These are phyloP conservation scores for Heliconius ethilla DNA, from an alignment of 2,888 invertebrate genomes.

Conservation along the genomic window DNA sequence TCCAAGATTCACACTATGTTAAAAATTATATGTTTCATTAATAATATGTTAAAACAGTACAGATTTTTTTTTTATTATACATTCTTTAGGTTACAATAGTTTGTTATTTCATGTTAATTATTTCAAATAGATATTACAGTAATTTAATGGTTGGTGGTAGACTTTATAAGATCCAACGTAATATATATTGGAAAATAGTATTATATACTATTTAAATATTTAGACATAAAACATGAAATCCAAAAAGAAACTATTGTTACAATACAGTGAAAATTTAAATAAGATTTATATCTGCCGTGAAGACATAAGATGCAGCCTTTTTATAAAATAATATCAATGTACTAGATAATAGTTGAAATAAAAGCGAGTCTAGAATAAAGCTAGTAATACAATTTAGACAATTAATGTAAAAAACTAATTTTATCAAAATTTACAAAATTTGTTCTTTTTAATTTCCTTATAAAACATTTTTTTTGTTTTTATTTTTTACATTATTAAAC, in stretches of 20 bases:
- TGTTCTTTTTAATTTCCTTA: not conserved
- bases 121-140: not conserved
- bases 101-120: not conserved
- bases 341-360: not conserved
- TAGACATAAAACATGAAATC: constrained; percentile 3
- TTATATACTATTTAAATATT: not conserved
- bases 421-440: not conserved
- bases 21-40: too few relatives aligned
- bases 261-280: not conserved
- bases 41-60: too few relatives aligned
- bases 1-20: too few relatives aligned
- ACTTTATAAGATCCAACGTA: not conserved
- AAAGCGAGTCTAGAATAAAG: constrained; percentile 5
- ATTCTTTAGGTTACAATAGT: not conserved
- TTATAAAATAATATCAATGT: not conserved
- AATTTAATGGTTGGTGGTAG: constrained; percentile 15
- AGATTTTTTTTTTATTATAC: too few relatives aligned
- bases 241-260: not conserved
- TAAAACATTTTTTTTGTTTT: constrained; percentile 5
- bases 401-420: not conserved
- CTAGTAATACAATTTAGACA: not conserved
- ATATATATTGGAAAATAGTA: not conserved
- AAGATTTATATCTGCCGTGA: not conserved
- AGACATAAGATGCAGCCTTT: not conserved
- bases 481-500: not conserved